These are phyloP conservation scores for Cyanoramphus novaezelandiae DNA, from an alignment of 2,113 vertebrate genomes.

Conservation along the genomic window DNA sequence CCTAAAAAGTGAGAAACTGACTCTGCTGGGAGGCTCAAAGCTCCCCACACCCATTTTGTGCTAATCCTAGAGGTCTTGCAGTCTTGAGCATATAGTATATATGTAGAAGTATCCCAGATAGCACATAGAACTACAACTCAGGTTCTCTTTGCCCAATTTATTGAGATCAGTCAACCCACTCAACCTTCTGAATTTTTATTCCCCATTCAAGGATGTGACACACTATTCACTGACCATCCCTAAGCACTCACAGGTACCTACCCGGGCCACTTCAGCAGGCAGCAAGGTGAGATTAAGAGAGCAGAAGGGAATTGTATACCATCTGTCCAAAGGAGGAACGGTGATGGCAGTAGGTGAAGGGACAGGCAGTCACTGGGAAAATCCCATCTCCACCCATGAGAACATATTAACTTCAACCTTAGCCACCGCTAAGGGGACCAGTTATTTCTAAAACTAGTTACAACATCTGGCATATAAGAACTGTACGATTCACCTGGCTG, in stretches of 20 bases:
- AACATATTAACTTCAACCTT: background rate
- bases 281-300: background rate
- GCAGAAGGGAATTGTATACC: background rate
- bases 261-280: background rate
- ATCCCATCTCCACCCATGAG: no score
- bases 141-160: background rate
- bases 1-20: background rate
- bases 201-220: background rate
- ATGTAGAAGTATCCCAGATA: background rate
- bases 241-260: background rate
- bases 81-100: background rate
- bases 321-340: background rate
- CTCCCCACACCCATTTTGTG: background rate
- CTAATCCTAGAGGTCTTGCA: background rate
- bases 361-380: background rate
- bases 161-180: background rate
- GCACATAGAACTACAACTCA: background rate
- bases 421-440: background rate
- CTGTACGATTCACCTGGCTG: accelerated
- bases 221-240: background rate
- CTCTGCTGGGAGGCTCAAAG: background rate
- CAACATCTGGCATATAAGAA: background rate
- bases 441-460: background rate
- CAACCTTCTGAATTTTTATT: background rate
- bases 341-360: background rate